Evolutionary conservation across 2,888 invertebrate genomes (phyloP).

Genomic region (Gibbula magus): DNA sequence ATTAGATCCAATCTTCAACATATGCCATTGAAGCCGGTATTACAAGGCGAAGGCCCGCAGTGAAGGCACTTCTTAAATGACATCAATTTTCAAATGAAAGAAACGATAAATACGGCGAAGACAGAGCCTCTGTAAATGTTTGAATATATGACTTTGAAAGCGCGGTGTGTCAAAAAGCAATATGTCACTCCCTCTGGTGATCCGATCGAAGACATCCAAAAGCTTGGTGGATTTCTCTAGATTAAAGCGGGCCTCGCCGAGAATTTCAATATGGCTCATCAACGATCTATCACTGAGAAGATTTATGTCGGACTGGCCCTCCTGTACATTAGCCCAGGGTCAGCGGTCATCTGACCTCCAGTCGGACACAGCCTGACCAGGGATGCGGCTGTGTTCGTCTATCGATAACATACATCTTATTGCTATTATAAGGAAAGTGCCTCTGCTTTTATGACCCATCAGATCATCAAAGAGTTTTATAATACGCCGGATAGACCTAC

Average conservation of each 20-base stretch:
- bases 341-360: background rate
- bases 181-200: background rate
- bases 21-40: background rate
- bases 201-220: background rate
- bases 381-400: too few species aligned
- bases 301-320: background rate
- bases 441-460: too few species aligned
- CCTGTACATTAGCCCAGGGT: background rate
- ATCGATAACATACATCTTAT: too few species aligned
- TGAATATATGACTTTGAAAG: slow-evolving; percentile 10
- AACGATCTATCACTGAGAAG: background rate
- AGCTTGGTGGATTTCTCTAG: background rate
- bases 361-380: background rate
- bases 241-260: background rate
- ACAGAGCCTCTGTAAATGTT: background rate
- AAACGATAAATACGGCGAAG: slow-evolving; percentile 1
- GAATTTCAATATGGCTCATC: slow-evolving; percentile 15
- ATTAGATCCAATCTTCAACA: background rate
- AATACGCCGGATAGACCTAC: too few species aligned
- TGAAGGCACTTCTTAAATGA: background rate
- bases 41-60: background rate
- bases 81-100: slow-evolving; percentile 6
- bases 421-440: too few species aligned
- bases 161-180: slow-evolving; percentile 11
- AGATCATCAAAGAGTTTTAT: too few species aligned